Evolutionary conservation across 2,113 vertebrate species (phyloP).

Genomic region (Oncorhynchus kisutch): DNA sequence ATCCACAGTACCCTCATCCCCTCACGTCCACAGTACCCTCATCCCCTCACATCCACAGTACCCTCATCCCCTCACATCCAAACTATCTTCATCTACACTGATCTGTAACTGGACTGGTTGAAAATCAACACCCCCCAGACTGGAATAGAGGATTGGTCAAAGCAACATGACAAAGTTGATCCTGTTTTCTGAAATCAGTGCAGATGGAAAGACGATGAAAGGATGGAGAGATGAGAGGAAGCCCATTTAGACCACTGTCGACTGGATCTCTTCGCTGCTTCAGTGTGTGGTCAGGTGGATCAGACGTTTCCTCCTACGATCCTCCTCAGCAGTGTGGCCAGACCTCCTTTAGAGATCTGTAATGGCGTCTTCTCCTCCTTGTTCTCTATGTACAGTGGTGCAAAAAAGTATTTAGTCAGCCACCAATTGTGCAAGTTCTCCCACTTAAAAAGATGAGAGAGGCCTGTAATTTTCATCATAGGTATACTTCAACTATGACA

Average conservation of each 20-base stretch:
- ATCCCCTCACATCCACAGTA: too few species aligned
- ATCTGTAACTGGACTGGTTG: not conserved
- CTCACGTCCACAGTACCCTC: too few species aligned
- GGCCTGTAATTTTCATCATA: too few species aligned
- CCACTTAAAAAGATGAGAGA: too few species aligned
- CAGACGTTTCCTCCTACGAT: slow-evolving; percentile 77
- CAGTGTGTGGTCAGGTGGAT: slow-evolving; percentile 19
- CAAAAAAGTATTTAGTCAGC: too few species aligned
- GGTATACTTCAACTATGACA: too few species aligned
- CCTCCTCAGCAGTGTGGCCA: slow-evolving; percentile 81
- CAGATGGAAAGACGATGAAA: not conserved
- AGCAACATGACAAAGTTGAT: not conserved
- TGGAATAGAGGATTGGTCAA: too few species aligned
- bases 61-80: not conserved
- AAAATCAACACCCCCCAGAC: too few species aligned
- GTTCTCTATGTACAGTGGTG: slow-evolving; percentile 79
- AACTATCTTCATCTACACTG: not conserved
- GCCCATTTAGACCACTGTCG: not conserved
- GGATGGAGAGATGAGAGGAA: not conserved
- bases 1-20: too few species aligned
- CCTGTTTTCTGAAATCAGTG: not conserved
- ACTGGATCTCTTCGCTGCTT: not conserved
- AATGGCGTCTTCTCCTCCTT: slow-evolving; percentile 94
- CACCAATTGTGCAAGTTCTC: too few species aligned
- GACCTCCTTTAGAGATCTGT: slow-evolving; percentile 84